Conservation (phyloP, 2,797 vertebrate species). For the Anniella stebbinsi region DNA sequence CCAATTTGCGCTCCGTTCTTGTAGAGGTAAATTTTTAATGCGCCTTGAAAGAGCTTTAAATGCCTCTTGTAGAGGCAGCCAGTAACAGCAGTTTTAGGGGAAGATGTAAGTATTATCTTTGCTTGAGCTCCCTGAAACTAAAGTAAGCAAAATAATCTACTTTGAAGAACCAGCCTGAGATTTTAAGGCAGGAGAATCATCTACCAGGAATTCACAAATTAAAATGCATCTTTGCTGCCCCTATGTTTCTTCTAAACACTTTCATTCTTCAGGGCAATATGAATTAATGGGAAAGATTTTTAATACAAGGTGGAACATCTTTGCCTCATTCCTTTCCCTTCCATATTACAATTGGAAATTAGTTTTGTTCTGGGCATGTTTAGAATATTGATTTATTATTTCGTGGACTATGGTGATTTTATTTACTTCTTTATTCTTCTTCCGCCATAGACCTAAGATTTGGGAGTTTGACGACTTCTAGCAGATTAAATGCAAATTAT, state of each 20-base stretch:
- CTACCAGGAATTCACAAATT: not conserved
- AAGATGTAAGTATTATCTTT: not conserved
- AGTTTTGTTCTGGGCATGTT: conserved; percentile 58
- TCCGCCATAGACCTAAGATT: conserved; percentile 39
- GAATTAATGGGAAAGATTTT: conserved; percentile 21
- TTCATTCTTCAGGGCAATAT: conserved; percentile 27
- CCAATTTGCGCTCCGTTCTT: no score
- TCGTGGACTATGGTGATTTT: conserved; percentile 33
- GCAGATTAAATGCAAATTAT: conserved; percentile 77
- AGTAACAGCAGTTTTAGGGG: not conserved
- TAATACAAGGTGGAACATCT: conserved; percentile 46
- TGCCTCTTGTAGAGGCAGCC: no score
- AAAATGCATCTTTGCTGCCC: not conserved
- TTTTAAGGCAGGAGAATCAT: conserved; percentile 17
- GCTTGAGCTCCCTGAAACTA: not conserved
- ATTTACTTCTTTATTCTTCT: conserved; percentile 35
- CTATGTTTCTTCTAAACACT: conserved; percentile 36
- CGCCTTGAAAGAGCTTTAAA: no score
- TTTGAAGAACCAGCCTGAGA: rapidly evolving
- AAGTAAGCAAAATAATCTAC: not conserved
- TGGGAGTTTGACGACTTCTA: conserved; percentile 71
- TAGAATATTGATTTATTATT: conserved; percentile 55
- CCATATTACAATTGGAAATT: conserved; percentile 57
- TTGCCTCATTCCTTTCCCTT: conserved; percentile 46
- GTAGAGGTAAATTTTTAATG: no score